Conservation (phyloP, 2,797 vertebrate genomes). For the Semaprochilodus insignis region DNA sequence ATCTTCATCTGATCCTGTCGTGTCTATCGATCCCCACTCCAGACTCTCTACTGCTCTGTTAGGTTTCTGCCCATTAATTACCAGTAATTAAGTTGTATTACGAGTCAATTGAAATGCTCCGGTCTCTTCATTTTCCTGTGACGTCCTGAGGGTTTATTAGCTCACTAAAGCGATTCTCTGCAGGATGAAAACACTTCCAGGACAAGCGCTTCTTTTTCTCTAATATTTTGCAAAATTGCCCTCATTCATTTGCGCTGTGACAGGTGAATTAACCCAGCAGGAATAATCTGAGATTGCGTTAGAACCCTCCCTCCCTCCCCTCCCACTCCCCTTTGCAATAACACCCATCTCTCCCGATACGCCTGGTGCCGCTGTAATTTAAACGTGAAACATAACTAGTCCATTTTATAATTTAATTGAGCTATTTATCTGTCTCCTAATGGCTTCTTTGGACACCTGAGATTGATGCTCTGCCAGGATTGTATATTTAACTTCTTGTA, state of each 20-base stretch:
- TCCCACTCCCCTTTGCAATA: constrained; percentile 79
- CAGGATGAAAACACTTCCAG: constrained; percentile 78
- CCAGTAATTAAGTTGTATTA: constrained; percentile 82
- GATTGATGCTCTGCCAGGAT: constrained; percentile 83
- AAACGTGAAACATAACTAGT: constrained; percentile 86
- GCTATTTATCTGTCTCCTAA: constrained; percentile 91
- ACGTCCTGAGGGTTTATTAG: constrained; percentile 77
- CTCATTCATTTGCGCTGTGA: constrained; percentile 91
- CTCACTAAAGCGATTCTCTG: constrained; percentile 77
- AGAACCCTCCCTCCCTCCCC: constrained; percentile 58
- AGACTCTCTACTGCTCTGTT: constrained; percentile 65
- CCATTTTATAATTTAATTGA: constrained; percentile 92
- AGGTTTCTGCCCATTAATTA: constrained; percentile 81
- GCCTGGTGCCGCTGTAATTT: constrained; percentile 84
- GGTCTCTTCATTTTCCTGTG: constrained; percentile 74
- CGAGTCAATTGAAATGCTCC: constrained; percentile 76
- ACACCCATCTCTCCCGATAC: constrained; percentile 79
- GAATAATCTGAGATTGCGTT: constrained; percentile 86
- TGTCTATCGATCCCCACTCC: constrained; percentile 75
- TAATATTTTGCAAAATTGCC: constrained; percentile 95
- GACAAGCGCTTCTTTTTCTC: constrained; percentile 78
- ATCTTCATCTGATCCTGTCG: constrained; percentile 63
- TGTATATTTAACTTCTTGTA: constrained; percentile 82
- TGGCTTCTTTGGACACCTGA: constrained; percentile 84
- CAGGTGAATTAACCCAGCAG: constrained; percentile 91